Evolutionary conservation across 2,113 vertebrate species (phyloP), one percentile per base, ranked within the genome.

Genomic region (Phrynosoma platyrhinos): DNA sequence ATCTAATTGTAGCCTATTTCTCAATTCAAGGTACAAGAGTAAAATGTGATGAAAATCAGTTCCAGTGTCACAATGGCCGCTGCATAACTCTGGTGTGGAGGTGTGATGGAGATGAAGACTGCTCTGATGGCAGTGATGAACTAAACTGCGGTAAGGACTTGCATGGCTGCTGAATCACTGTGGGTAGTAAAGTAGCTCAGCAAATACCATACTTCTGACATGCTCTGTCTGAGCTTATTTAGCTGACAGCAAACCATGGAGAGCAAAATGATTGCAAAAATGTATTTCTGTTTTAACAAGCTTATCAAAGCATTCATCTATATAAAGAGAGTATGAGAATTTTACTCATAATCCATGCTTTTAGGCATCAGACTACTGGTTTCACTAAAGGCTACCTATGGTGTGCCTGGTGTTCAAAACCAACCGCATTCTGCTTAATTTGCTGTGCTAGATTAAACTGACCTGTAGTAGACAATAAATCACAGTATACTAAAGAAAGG

Each of bases 31-130:
- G 97, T 77, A 97, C 96, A 0, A 98, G 94, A 95, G 92, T 95
- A 32, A 97, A 97, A 92, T 99, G 99, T 96, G 98, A 99, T 30
- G 91, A 96, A 66, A 98, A 96, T 42, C 98, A 99, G 36, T 99
- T 99, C 88, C 98, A 98, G 76, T 99, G 98, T 94, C 97, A 97
- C 1, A 99, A 99, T 52, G 99, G 98, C 9, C 98, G 98, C 90
- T 99, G 99, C 90, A 98, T 99, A 94, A 98, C 98, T 0, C 96
- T 97, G 0, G 85, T 99, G 13, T 99, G 99, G 98, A 97, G 98
- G 86, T 99, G 99, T 79, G 99, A 99, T 27, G 98, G 99, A 6
- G 99, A 99, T 20, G 97, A 98, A 93, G 98, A 99, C 93, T 99
- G 99, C 87, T 92, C 92, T 0, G 99, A 99, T 2, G 98, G 98